These are phyloP conservation scores for Drosophila austrosaltans DNA, from an alignment of 2,888 invertebrate genomes.

Conservation along the genomic window DNA sequence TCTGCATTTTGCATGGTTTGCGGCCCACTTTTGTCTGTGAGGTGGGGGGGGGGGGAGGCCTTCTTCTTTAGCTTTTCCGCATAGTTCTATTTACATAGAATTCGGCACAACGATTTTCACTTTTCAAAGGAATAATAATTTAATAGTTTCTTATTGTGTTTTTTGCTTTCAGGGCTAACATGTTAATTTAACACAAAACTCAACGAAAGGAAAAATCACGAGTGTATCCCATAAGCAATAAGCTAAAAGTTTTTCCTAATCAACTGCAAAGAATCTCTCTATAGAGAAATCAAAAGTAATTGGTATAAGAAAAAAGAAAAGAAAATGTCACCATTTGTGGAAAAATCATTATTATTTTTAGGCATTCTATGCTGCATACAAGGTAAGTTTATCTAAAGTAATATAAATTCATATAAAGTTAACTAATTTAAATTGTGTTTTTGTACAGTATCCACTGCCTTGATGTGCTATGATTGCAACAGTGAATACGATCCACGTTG, in stretches of 20 bases:
- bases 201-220: neutral
- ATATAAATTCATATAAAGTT: neutral
- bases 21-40: slow-evolving; percentile 29
- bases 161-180: neutral
- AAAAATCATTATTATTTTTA: slow-evolving; percentile 80
- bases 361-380: slow-evolving; percentile 82
- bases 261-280: neutral
- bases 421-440: neutral
- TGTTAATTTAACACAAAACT: slow-evolving; percentile 14
- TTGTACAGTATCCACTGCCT: slow-evolving; percentile 85
- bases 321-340: slow-evolving; percentile 82
- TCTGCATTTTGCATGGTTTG: slow-evolving; percentile 28
- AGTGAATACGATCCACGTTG: slow-evolving; percentile 95
- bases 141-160: neutral
- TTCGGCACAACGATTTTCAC: slow-evolving; percentile 54
- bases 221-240: neutral
- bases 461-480: slow-evolving; percentile 95
- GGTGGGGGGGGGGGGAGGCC: slow-evolving; percentile 36
- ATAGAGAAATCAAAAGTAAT: slow-evolving; percentile 21
- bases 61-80: slow-evolving; percentile 24
- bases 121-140: slow-evolving; percentile 33
- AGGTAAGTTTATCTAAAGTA: slow-evolving; percentile 67
- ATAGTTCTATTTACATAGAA: slow-evolving; percentile 48
- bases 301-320: slow-evolving; percentile 10
- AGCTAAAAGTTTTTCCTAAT: neutral